Base-by-base conservation (phyloP, 2,888 invertebrate species). In the Melitaea athalia region DNA sequence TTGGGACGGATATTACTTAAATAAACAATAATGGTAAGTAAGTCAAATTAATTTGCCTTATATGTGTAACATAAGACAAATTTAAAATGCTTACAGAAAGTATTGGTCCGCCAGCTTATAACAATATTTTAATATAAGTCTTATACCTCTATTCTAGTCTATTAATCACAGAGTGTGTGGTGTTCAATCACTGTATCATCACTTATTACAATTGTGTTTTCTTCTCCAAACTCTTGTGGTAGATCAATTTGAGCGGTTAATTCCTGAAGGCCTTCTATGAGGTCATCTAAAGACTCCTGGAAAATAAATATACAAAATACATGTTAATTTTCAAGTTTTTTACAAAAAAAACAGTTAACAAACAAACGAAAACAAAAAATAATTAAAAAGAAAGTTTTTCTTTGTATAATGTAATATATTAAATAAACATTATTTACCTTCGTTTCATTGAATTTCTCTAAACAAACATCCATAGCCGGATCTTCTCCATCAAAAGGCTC, bases 161-260 rank as follows among this genome's bases (percentile, higher is more conserved):
- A 67, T 77, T 78, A 90, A 72, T 91, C 90, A 60, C 85, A 86
- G 14, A 92, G 82, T 0, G 92, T 92, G 65, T 91, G 89, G 65
- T 92, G 89, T 59, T 91, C 90, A 0, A 89, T 60, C 2, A 89
- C 78, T 0, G 91, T 91, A 69, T 92, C 92, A 57, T 92, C 91
- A 3, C 79, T 83, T 57, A 92, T 86, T 5, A 91, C 75, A 24
- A 90, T 89, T 12, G 89, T 91, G 70, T 84, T 84, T 47, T 91
- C 91, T 17, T 89, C 91, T 0, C 83, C 76, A 17, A 87, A 85
- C 70, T 91, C 91, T 68, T 86, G 87, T 0, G 89, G 88, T 59
- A 91, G 73, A 64, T 90, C 89, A 14, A 92, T 87, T 66, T 91
- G 91, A 0, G 91, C 92, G 0, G 86, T 89, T 68, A 92, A 73